Evolutionary conservation across 37 sponge, comb jelly and placozoan genomes (phyloP), one percentile per base, ranked within the genome.

Genomic region (Diacarnus erythraeanus): DNA sequence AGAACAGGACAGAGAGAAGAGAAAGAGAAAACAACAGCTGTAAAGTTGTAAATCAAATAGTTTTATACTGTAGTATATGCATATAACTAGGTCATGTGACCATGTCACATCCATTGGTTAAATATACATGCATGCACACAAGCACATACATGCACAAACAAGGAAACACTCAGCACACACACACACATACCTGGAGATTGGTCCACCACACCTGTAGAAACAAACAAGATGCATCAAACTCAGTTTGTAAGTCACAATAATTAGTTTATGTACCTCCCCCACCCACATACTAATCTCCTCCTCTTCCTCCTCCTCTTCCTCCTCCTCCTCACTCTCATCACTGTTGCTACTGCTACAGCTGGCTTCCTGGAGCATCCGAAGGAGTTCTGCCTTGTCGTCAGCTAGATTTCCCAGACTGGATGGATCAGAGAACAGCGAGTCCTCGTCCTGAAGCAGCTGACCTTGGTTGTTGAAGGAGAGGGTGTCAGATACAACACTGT

Each of bases 241-340:
- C 17, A 20, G 56, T 54, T 20, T 54, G 56, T 54, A 10, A 20
- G 17, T 20, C 27, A 25, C 27, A 25, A 26, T 60, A 60, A 60
- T 26, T 60, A 60, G 9, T 26, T n/a, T 6, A 60, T 60, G 61
- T n/a, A 20, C 31, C 73, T 60, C 12, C 72, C 57, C 30, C 72
- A 34, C 66, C 31, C 66, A 39, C 41, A 25, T 69, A 31, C 72
- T 81, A 42, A 66, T 56, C 22, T 41, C 65, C 37, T 31, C 51
- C 42, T 47, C 57, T 23, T 43, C 31, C 68, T 75, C 66, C 21
- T 37, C 63, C 37, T 31, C 51, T 44, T 47, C 57, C 21, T 43
- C 31, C 67, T 80, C 80, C 41, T 86, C 87, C 30, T 80, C 80
- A 39, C 74, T 67, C 2, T 42, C 47, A 31, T 75, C 81, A 23